Conservation (phyloP, 2,797 vertebrate species). For the Fundulus diaphanus region DNA sequence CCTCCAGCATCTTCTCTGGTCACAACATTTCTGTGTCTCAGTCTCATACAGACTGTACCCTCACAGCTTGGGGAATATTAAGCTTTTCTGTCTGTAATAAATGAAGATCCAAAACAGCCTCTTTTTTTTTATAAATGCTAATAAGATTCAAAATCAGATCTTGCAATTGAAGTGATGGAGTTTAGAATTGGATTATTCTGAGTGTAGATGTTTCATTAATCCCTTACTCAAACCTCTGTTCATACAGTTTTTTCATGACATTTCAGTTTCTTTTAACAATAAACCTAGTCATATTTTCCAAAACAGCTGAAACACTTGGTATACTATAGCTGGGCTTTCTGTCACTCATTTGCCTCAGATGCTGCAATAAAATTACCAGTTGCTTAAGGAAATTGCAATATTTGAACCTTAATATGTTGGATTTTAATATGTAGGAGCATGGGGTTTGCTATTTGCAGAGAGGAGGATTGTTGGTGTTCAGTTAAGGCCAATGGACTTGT, state of each 20-base stretch:
- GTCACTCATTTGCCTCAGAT: neutral
- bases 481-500: neutral
- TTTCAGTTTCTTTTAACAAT: neutral
- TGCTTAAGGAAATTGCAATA: neutral
- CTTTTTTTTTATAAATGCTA: conserved; percentile 1
- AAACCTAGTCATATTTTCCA: neutral
- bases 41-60: conserved; percentile 25
- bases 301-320: neutral
- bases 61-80: conserved; percentile 21
- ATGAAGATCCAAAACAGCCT: conserved; percentile 3
- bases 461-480: neutral
- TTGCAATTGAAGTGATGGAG: too few relatives aligned
- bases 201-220: neutral
- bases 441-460: neutral
- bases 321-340: neutral
- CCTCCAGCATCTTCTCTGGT: conserved; percentile 53
- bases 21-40: conserved; percentile 41
- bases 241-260: neutral
- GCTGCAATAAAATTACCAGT: neutral
- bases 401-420: neutral
- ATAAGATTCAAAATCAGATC: conserved; percentile 1
- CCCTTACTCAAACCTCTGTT: neutral
- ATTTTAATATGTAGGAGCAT: neutral
- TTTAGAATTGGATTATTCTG: too few relatives aligned
- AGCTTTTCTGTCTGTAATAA: conserved; percentile 3